Percentiles rank a stretch among this genome's conserved stretches.
Conservation (phyloP, 2,113 vertebrate genomes). For the Limnothrissa miodon region DNA sequence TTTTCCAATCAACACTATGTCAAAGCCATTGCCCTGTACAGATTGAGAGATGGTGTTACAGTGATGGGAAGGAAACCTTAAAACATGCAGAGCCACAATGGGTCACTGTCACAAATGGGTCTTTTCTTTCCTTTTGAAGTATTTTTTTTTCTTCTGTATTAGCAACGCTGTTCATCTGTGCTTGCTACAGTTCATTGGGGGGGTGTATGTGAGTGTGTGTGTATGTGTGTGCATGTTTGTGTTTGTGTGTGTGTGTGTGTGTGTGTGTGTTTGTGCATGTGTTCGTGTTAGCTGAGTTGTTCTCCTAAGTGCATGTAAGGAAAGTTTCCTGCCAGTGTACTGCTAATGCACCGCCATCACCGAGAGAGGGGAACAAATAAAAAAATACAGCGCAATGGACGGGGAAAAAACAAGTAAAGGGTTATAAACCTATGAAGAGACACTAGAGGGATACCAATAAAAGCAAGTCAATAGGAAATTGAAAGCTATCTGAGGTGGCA, state of each 20-base stretch:
- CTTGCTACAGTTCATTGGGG: neutral
- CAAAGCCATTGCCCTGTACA: neutral
- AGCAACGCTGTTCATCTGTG: slow-evolving; percentile 6
- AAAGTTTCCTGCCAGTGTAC: neutral
- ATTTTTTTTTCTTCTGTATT: neutral
- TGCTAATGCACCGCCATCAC: neutral
- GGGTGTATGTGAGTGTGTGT: neutral
- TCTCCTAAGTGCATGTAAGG: neutral
- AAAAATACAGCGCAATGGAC: neutral
- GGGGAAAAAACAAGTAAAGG: neutral
- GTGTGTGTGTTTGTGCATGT: neutral
- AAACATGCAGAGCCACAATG: neutral
- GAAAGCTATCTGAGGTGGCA: slow-evolving; percentile 1
- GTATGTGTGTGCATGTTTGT: too few species aligned
- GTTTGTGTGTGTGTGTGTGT: too few species aligned
- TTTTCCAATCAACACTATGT: neutral
- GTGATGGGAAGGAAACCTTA: neutral
- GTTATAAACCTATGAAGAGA: slow-evolving; percentile 7
- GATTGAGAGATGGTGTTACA: neutral
- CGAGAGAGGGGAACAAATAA: neutral
- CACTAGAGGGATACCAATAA: neutral
- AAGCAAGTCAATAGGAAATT: slow-evolving; percentile 7
- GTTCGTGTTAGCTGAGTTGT: neutral
- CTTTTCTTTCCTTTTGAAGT: neutral
- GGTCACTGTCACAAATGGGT: neutral